phyloP scores from a whole-genome alignment of 1,140 invertebrate genomes.

The Leptoteleia sp. region DNA sequence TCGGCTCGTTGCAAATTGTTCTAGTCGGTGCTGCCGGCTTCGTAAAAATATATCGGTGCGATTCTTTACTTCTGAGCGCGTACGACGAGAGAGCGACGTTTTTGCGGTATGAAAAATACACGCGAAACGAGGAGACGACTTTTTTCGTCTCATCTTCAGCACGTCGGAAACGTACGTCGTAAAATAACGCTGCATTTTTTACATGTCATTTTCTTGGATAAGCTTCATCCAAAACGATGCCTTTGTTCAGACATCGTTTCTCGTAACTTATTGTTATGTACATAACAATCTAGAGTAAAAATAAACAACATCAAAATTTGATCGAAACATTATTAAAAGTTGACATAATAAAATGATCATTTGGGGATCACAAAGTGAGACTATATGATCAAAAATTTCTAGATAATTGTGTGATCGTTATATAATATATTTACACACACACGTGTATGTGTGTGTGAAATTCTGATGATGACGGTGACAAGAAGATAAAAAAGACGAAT shows the following conservation, averaged over 20 bases:
- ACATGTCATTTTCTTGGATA: slow-evolving; percentile 64
- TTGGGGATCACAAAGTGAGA: too few species aligned
- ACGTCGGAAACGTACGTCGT: slow-evolving; percentile 54
- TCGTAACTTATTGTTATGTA: slow-evolving; percentile 49
- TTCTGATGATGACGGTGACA: too few species aligned
- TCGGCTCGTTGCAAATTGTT: slow-evolving; percentile 47
- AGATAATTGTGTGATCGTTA: too few species aligned
- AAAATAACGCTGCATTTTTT: slow-evolving; percentile 63
- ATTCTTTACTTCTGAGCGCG: slow-evolving; percentile 46
- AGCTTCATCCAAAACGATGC: slow-evolving; percentile 54
- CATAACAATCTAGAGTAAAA: too few species aligned
- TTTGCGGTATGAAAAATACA: slow-evolving; percentile 63
- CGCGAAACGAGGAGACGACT: slow-evolving; percentile 58
- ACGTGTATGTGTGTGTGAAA: too few species aligned
- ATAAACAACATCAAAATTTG: too few species aligned
- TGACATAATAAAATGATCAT: too few species aligned
- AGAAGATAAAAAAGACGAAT: too few species aligned
- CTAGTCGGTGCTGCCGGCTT: slow-evolving; percentile 9
- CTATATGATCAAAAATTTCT: too few species aligned
- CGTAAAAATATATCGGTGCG: slow-evolving; percentile 54
- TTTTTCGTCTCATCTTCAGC: slow-evolving; percentile 50
- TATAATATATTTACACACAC: too few species aligned
- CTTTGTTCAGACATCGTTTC: slow-evolving; percentile 50
- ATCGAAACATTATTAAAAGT: too few species aligned
- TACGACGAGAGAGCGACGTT: slow-evolving; percentile 36